Evolutionary conservation across 53 echinoderm and acorn worm species (phyloP).

Genomic region (Stichopus horrens): DNA sequence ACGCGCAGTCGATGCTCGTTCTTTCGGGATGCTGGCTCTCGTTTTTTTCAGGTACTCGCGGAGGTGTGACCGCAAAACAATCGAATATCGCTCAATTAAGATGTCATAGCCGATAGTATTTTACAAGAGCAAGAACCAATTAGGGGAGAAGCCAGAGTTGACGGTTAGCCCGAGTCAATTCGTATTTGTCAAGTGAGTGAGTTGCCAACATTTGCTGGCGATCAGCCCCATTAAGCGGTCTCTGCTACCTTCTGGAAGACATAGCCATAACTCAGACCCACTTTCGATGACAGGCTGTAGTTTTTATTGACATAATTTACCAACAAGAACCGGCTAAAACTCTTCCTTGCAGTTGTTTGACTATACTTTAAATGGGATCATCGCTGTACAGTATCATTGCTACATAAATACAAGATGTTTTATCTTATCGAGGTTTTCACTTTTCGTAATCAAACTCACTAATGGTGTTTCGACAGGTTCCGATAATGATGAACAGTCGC

Average conservation of each 20-base stretch:
- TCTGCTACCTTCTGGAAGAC: slow-evolving; percentile 17
- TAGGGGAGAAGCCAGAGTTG: slow-evolving; percentile 1
- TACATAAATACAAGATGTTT: slow-evolving; percentile 28
- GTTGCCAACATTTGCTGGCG: slow-evolving; percentile 21
- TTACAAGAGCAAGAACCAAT: slow-evolving; percentile 19
- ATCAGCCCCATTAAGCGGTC: slow-evolving; percentile 24
- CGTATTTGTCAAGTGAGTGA: slow-evolving; percentile 22
- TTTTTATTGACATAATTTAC: slow-evolving; percentile 44
- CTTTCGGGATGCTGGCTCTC: background rate
- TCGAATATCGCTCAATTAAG: slow-evolving; percentile 34
- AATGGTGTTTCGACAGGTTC: slow-evolving; percentile 42
- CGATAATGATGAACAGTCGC: slow-evolving; percentile 8
- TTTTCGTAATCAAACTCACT: slow-evolving; percentile 39
- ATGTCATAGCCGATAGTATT: slow-evolving; percentile 21
- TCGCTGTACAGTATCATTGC: slow-evolving; percentile 39
- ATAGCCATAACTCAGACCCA: slow-evolving; percentile 26
- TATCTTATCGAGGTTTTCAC: slow-evolving; percentile 33
- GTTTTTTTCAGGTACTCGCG: background rate
- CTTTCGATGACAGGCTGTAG: slow-evolving; percentile 31
- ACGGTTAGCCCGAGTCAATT: background rate
- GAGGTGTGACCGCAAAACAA: slow-evolving; percentile 10
- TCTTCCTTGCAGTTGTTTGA: background rate
- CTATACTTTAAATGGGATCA: background rate
- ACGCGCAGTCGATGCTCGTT: too few species aligned
- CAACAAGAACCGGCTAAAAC: slow-evolving; percentile 8